Conservation (phyloP, 2,797 vertebrate genomes). For the Neopelma chrysocephalum region DNA sequence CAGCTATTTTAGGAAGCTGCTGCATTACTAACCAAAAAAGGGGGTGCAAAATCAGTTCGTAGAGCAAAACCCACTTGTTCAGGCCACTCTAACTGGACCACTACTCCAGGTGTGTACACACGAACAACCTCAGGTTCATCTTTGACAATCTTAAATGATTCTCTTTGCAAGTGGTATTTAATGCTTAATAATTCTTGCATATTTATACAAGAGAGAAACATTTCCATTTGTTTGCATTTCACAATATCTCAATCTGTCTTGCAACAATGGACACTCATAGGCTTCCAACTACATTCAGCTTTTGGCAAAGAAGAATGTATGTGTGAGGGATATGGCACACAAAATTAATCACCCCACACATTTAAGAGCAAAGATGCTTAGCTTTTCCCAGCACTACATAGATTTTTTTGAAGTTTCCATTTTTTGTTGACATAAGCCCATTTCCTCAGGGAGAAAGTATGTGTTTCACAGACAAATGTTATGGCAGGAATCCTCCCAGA, state of each 20-base stretch:
- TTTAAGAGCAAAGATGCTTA: constrained; percentile 16
- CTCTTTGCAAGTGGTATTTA: background rate
- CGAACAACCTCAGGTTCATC: background rate
- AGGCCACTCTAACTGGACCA: background rate
- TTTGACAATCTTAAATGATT: background rate
- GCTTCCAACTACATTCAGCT: constrained; percentile 33
- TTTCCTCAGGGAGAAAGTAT: constrained; percentile 29
- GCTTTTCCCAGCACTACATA: background rate
- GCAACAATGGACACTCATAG: background rate
- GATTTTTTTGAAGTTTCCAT: constrained; percentile 9
- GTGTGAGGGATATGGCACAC: constrained; percentile 15
- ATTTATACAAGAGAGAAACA: constrained; percentile 2
- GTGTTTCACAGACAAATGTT: constrained; percentile 35
- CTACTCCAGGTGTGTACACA: background rate
- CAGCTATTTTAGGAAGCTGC: background rate
- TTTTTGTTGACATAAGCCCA: constrained; percentile 42
- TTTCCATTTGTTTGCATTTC: constrained; percentile 56
- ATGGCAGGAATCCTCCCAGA: constrained; percentile 20
- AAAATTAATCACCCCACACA: constrained; percentile 38
- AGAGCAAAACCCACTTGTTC: background rate
- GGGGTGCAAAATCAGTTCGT: background rate
- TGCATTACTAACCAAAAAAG: background rate
- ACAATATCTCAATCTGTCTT: constrained; percentile 21
- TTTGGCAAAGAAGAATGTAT: constrained; percentile 40
- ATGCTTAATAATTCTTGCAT: background rate